Percentiles rank a stretch among this genome's conserved stretches.
These are phyloP conservation scores for Tipula vernalis DNA, from an alignment of 2,888 invertebrate genomes.

Conservation along the genomic window DNA sequence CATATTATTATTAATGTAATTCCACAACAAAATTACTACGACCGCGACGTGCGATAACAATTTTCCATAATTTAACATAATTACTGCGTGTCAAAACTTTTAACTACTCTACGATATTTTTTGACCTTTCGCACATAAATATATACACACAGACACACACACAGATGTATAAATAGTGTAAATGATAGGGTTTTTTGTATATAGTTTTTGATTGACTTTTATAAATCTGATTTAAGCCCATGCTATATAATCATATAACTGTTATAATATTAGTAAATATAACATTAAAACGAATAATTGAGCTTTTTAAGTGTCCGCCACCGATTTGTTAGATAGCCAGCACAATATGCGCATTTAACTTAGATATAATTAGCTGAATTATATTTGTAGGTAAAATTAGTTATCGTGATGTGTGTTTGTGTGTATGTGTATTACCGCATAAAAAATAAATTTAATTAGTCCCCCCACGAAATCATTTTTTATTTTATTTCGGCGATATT, in stretches of 20 bases:
- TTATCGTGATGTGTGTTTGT: not conserved
- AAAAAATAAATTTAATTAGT: not conserved
- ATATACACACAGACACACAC: not conserved
- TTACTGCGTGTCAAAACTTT: not conserved
- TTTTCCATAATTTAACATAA: not conserved
- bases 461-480: not conserved
- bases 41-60: not conserved
- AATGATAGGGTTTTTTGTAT: not conserved
- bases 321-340: not conserved
- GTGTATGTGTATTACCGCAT: not conserved
- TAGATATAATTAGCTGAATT: not conserved
- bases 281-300: not conserved
- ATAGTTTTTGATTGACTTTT: not conserved
- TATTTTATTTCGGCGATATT: not conserved
- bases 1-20: not conserved
- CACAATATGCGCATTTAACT: not conserved
- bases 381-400: not conserved
- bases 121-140: not conserved
- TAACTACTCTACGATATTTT: not conserved
- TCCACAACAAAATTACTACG: not conserved
- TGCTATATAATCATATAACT: not conserved
- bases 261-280: not conserved
- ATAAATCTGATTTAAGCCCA: not conserved
- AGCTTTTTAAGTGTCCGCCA: not conserved
- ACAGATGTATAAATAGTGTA: not conserved